Base-by-base conservation (phyloP, 2,888 invertebrate species). In the Agrenia bidenticulata region DNA sequence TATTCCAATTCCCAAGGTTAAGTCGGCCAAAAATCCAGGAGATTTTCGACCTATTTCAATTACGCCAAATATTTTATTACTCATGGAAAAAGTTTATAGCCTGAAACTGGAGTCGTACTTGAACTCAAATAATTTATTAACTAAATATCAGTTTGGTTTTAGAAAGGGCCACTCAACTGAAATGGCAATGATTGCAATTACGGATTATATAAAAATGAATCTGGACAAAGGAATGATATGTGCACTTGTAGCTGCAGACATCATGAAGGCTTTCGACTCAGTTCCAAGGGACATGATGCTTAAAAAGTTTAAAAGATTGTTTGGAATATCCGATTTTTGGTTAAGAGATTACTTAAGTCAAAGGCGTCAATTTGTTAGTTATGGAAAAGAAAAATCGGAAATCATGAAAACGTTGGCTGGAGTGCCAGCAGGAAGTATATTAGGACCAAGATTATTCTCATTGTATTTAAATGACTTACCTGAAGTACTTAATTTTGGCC, bases 391-490 rank as follows among this genome's bases (percentile, higher is more conserved):
- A 1, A n/a, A 41, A 7, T 66, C 66, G 23, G 9, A 13, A 15
- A 50, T 26, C 32, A 24, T 2, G 24, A 11, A 45, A 1, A 41
- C 51, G 1, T 23, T 59, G 15, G 41, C 45, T 19, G 63, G 66
- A n/a, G 55, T 63, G 9, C 66, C 63, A n/a, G 63, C 63, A 1
- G 66, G 66, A 15, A 37, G 49, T 15, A 27, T 66, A 5, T 24
- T 66, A 1, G 58, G 54, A 1, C 55, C 55, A 5, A 17, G 56
- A 7, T 21, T 66, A 27, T 66, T 66, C 23, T 54, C 60, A 1
- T 19, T 66, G 45, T 56, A 42, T 45, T 1, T 63, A 2, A 56
- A 59, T 41, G 66, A 66, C 23, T 17, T 66, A 1, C 60, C 66
- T 1, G 21, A 41, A 11, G 24, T 59, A 0, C 15, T 63, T 11